Evolutionary conservation across 2,797 vertebrate genomes (phyloP), one percentile per base, ranked within the genome.

Genomic region (Bradypus variegatus): DNA sequence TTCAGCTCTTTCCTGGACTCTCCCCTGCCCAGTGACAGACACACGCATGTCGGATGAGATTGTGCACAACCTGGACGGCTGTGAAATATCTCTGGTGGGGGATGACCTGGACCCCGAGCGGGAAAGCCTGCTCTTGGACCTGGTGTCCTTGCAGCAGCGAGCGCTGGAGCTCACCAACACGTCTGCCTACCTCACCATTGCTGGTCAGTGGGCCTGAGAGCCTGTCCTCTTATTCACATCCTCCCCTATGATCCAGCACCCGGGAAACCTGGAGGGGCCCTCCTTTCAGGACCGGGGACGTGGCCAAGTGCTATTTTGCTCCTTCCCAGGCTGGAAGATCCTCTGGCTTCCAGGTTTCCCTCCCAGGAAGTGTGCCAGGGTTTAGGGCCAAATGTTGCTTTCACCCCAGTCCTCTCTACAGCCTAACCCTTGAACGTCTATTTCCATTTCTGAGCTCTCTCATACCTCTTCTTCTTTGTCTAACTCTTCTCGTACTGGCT

Each of bases 1-100:
- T 80, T 89, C 55, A 5, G 12, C 78, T 83, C 55, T 93, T 73
- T 94, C 73, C 2, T 33, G 1, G 18, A 78, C 70, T 83, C 76
- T 93, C 27, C 87, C 87, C 4, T 0, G n/a, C 73, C 25, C 96
- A 97, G 97, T 98, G 95, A 97, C 96, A 67, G 98, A 98, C 92
- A 97, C 99, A 9, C 98, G 99, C 83, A 99, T 99, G 98, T 99
- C 99, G 0, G 99, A 99, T 18, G 99, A 99, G 36, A 99, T 99
- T n/a, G 99, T 99, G 94, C 99, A 99, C 97, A 99, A 99, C 92
- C 96, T 99, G 97, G 99, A 99, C 0, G 98, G 98, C 95, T 99
- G 99, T 75, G 99, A 99, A 97, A 98, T 99, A 84, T 98, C 98
- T 1, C 96, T 99, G 2, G 97, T 99, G 77, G 99, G 99, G 73